Conservation (phyloP, 1,140 invertebrate genomes). For the Drosophila varians region DNA sequence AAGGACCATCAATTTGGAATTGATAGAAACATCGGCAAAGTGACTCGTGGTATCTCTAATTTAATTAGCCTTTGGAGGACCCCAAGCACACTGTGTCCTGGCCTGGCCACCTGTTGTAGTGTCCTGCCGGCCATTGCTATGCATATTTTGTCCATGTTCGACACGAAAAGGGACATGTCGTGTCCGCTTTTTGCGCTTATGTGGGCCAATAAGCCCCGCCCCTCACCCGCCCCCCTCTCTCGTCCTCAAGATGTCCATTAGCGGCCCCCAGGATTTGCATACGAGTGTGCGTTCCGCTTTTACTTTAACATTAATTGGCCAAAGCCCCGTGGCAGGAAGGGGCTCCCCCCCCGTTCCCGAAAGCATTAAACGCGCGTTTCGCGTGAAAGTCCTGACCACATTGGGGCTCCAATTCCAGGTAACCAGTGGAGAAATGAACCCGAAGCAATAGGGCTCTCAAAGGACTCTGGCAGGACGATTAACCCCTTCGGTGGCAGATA, state of each 20-base stretch:
- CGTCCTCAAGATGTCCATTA: conserved; percentile 58
- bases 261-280: conserved; percentile 39
- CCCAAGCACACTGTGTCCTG: conserved; percentile 25
- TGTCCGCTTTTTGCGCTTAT: conserved; percentile 47
- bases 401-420: conserved; percentile 20
- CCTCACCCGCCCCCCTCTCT: neutral
- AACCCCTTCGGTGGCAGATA: no score
- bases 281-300: conserved; percentile 22
- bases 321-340: no score
- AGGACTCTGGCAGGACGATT: neutral
- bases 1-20: neutral
- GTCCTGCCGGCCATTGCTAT: conserved; percentile 21
- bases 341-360: no score
- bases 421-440: conserved; percentile 26
- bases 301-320: conserved; percentile 65
- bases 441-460: neutral
- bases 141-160: conserved; percentile 70
- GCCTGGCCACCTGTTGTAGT: conserved; percentile 60
- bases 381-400: conserved; percentile 52
- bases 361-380: conserved; percentile 68
- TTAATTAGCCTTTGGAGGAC: neutral
- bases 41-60: no score
- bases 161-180: conserved; percentile 71
- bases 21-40: no score
- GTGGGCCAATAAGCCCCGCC: conserved; percentile 21